Evolutionary conservation across 2,797 vertebrate species (phyloP), one percentile per base, ranked within the genome.

Genomic region (Odontamblyopus rebecca): DNA sequence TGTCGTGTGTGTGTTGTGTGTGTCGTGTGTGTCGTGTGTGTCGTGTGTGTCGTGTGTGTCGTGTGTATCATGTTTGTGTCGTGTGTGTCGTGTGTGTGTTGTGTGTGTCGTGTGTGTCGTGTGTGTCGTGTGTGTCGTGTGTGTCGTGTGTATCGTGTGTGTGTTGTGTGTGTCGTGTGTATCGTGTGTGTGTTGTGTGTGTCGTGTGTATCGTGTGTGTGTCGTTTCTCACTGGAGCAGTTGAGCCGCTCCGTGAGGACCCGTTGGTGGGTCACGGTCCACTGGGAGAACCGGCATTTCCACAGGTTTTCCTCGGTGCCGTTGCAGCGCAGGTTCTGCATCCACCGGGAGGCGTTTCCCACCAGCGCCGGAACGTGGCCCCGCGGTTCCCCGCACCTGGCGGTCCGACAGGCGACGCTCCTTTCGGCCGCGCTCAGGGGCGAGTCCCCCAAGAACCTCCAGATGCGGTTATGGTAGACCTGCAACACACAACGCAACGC

Each of bases 141-240:
- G 5, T 32, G 32, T 30, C 29, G 4, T 30, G 4, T 30, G 4
- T 30, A 4, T 30, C 2, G 4, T 32, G 32, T 32, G 4, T 32
- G 32, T 32, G 32, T 3, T 32, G 32, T 32, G 5, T 32, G 4
- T 30, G 29, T 30, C 2, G 4, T 32, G 30, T 32, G 4, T 32
- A 5, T 32, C 0, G 4, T 32, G 4, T 32, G 4, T 32, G 30
- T 32, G 30, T 2, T 30, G 4, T 32, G 4, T 38, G 38, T 41
- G 38, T 2, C 12, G 38, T 41, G 38, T 41, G 38, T 41, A n/a
- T 0, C 12, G 8, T 41, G 38, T 41, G 38, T 41, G 38, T 9
- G 8, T n/a, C 9, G 38, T 9, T 30, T 3, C 85, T 76, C 57
- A 93, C 92, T 30, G 69, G 87, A 80, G 67, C 93, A 94, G 3